phyloP scores from a whole-genome alignment of 2,797 vertebrate species.

The Sarcophilus harrisii region DNA sequence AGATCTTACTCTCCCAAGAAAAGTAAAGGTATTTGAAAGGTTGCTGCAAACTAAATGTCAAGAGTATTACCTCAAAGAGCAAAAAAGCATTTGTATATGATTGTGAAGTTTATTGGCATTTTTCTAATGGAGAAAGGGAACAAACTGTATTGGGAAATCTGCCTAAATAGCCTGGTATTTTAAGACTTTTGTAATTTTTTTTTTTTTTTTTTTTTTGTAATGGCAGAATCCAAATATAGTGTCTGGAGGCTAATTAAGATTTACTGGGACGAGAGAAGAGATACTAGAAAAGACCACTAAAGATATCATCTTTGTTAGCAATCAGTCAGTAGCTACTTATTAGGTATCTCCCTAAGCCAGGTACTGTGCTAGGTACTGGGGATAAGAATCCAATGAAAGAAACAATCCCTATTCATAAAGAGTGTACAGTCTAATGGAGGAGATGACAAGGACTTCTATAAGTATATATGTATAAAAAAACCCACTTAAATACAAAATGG shows the following conservation, averaged over 20 bases:
- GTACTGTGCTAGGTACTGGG: not conserved
- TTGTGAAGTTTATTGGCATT: not conserved
- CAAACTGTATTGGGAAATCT: slow-evolving; percentile 25
- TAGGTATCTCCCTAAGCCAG: not conserved
- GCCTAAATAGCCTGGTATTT: not conserved
- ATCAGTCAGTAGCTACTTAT: not conserved
- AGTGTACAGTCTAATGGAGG: not conserved
- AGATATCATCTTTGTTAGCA: slow-evolving; percentile 2
- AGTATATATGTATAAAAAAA: not conserved
- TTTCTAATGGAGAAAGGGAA: not conserved
- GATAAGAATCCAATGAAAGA: not conserved
- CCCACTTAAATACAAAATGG: not conserved
- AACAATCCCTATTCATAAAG: not conserved
- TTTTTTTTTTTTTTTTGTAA: slow-evolving; percentile 10
- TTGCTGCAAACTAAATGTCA: not conserved
- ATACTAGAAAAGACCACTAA: not conserved
- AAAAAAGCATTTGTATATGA: not conserved
- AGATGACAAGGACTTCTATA: not conserved
- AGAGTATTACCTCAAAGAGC: not conserved
- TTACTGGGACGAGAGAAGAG: not conserved
- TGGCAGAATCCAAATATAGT: not conserved
- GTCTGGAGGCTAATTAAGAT: not conserved
- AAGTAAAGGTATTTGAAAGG: not conserved
- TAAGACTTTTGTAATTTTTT: not conserved
- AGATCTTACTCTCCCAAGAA: not conserved